These are phyloP conservation scores for Xyrichtys novacula DNA, from an alignment of 2,797 vertebrate species.

Conservation along the genomic window DNA sequence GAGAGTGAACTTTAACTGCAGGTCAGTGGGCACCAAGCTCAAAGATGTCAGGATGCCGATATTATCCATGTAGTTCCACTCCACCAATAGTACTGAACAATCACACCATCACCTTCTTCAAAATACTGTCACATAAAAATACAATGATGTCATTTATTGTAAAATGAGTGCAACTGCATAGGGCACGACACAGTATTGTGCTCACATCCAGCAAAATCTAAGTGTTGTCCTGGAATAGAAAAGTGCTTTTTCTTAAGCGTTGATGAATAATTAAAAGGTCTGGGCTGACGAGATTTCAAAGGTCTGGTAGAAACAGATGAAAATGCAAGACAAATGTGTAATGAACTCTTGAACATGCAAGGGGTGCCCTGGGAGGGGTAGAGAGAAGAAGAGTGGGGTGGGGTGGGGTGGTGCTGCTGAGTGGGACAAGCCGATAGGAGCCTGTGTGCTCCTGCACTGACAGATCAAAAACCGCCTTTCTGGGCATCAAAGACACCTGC, in stretches of 20 bases:
- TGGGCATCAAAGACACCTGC: slow-evolving; percentile 78
- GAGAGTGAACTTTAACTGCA: not conserved
- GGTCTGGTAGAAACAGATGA: slow-evolving; percentile 59
- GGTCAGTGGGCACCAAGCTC: too few species aligned
- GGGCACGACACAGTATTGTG: slow-evolving; percentile 36
- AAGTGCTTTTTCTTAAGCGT: slow-evolving; percentile 30
- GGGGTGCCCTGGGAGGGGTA: slow-evolving; percentile 2
- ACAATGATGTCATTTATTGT: not conserved
- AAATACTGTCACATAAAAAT: not conserved
- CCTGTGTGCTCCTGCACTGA: slow-evolving; percentile 66
- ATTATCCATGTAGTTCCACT: too few species aligned
- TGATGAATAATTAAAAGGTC: slow-evolving; percentile 64
- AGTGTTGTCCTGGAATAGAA: slow-evolving; percentile 50
- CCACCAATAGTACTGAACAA: too few species aligned
- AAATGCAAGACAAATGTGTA: slow-evolving; percentile 68
- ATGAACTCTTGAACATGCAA: slow-evolving; percentile 70
- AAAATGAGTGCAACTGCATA: slow-evolving; percentile 1
- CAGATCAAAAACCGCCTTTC: slow-evolving; percentile 79
- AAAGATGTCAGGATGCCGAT: too few species aligned
- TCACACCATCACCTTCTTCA: not conserved
- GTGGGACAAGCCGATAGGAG: slow-evolving; percentile 71
- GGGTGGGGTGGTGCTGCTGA: slow-evolving; percentile 41
- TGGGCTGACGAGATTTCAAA: slow-evolving; percentile 59
- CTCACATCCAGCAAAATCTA: slow-evolving; percentile 39
- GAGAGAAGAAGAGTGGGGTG: too few species aligned